phyloP scores from a whole-genome alignment of 2,797 vertebrate species.

The Denticeps clupeoides region DNA sequence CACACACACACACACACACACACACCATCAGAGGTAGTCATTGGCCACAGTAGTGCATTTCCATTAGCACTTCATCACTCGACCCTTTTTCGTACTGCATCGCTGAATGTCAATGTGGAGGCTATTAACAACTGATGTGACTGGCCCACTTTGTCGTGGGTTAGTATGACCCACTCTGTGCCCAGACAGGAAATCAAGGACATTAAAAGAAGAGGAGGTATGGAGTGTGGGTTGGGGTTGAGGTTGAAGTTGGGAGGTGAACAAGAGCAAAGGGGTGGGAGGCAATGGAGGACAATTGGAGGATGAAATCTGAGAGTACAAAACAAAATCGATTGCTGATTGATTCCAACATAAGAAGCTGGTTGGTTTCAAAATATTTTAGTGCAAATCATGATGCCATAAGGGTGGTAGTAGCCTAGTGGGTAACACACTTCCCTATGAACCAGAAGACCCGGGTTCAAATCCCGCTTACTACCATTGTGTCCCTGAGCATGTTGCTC shows the following conservation, averaged over 20 bases:
- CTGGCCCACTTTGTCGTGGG: too few relatives aligned
- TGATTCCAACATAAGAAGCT: too few relatives aligned
- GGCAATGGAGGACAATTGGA: slow-evolving; percentile 22
- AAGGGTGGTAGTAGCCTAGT: too few relatives aligned
- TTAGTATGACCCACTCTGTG: too few relatives aligned
- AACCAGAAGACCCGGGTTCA: too few relatives aligned
- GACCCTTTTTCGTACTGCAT: slow-evolving; percentile 22
- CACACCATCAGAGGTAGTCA: slow-evolving; percentile 7
- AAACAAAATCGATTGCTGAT: slow-evolving; percentile 34
- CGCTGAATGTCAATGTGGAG: slow-evolving; percentile 35
- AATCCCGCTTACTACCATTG: too few relatives aligned
- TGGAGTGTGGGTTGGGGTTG: neutral
- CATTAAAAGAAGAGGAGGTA: slow-evolving; percentile 23
- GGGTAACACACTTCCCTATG: too few relatives aligned
- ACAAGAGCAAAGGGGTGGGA: slow-evolving; percentile 17
- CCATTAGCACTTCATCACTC: slow-evolving; percentile 19
- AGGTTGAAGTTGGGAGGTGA: slow-evolving; percentile 21
- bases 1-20: slow-evolving; percentile 7
- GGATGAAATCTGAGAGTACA: slow-evolving; percentile 39
- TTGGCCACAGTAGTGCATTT: slow-evolving; percentile 6
- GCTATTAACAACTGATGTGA: slow-evolving; percentile 38
- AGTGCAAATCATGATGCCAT: too few relatives aligned
- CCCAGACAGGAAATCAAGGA: slow-evolving; percentile 19
- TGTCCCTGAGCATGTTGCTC: too few relatives aligned
- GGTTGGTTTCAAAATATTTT: too few relatives aligned